Percentiles rank a stretch among this genome's conserved stretches.
phyloP scores from a whole-genome alignment of 2,888 invertebrate species.

The Meloe dianella region DNA sequence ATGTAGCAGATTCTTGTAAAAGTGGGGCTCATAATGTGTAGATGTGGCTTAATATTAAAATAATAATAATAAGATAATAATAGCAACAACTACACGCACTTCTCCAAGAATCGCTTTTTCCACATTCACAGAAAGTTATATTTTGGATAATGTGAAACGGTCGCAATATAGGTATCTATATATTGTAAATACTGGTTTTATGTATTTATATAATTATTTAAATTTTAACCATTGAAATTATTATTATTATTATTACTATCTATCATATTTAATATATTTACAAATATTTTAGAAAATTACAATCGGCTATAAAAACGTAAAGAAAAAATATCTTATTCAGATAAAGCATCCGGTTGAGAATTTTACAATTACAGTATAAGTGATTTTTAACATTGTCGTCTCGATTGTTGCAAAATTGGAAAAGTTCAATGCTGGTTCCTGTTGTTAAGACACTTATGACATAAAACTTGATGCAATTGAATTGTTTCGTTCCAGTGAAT shows the following conservation, averaged over 20 bases:
- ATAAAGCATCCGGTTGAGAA: conserved; percentile 6
- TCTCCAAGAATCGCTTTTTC: conserved; percentile 37
- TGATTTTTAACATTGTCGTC: neutral
- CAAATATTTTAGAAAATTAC: conserved; percentile 15
- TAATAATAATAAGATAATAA: too few relatives aligned
- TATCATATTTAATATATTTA: too few relatives aligned
- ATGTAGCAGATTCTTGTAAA: conserved; percentile 41
- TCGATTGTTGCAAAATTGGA: conserved; percentile 10
- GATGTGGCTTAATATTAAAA: conserved; percentile 19
- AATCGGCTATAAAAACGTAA: conserved; percentile 14
- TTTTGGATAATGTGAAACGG: neutral
- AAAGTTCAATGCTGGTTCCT: conserved; percentile 9
- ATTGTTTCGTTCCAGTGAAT: neutral
- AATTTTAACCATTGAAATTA: conserved; percentile 23
- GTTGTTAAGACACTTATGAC: conserved; percentile 4
- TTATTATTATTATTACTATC: conserved; percentile 16
- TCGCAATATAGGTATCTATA: too few relatives aligned
- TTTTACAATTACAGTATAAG: neutral
- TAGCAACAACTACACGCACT: conserved; percentile 36
- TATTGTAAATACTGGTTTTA: conserved; percentile 33
- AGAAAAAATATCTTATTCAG: conserved; percentile 12
- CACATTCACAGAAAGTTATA: conserved; percentile 26
- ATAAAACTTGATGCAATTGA: conserved; percentile 11
- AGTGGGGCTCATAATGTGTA: conserved; percentile 45
- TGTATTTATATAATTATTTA: neutral